Evolutionary conservation across 2,113 vertebrate genomes (phyloP), one percentile per base, ranked within the genome.

Genomic region (Gorilla gorilla): DNA sequence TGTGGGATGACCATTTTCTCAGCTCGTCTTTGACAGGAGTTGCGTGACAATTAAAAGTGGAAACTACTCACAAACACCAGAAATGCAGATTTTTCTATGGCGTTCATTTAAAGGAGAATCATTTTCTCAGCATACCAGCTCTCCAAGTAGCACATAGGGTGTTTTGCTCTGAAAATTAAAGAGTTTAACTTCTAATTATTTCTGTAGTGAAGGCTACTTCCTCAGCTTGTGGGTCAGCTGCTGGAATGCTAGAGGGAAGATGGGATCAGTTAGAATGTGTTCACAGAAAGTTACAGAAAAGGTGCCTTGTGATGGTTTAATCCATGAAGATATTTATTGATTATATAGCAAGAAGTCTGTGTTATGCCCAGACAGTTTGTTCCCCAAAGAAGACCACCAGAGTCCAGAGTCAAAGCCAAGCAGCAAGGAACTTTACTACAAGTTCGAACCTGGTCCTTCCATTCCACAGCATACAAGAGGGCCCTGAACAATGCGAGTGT

Each of bases 101-200:
- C 64, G 18, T 48, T 93, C 83, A 92, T 66, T 72, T 59, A 93
- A 94, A 92, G 66, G 93, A 64, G 57, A 88, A 50, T 83, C 22
- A 95, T 70, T 76, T 90, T 90, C 48, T 93, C 76, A 86, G 50
- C 25, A 59, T 57, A 50, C 3, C 40, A 87, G 52, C 11, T 16
- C 32, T 76, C 38, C 3, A 72, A 35, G 48, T 43, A 80, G 40
- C 43, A 76, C 5, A 6, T 12, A 57, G 9, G 13, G 18, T 90
- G 38, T 40, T 89, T 64, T 50, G 3, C 79, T 95, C 90, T 80
- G 64, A 90, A 93, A 86, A 93, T 95, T 76, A 52, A 96, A 81
- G 40, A 89, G 23, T 85, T 94, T 89, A 87, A 95, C 48, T 92
- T 93, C 25, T 57, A 73, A 72, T 75, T 83, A 92, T 95, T n/a